Conservation (phyloP, 2,113 vertebrate species). For the Leucosticte australis region DNA sequence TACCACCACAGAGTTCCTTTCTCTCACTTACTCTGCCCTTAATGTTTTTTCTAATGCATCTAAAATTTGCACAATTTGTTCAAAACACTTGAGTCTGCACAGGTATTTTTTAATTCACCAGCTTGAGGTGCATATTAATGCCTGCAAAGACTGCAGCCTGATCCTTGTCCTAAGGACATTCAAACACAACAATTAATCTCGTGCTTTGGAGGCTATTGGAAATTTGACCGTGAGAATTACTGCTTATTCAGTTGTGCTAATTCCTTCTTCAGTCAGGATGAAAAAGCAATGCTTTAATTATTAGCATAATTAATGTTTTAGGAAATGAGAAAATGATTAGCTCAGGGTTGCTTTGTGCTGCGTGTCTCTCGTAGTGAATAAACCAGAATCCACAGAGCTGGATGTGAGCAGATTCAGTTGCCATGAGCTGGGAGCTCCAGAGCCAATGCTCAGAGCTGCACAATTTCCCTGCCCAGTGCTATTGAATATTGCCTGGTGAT, state of each 20-base stretch:
- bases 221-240: background rate
- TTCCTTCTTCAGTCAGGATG: background rate
- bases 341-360: background rate
- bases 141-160: background rate
- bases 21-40: background rate
- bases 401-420: background rate
- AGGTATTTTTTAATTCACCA: background rate
- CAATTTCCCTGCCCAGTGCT: background rate
- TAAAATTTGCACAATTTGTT: background rate
- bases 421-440: background rate
- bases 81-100: background rate
- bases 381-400: background rate
- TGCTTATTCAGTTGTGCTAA: background rate
- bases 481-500: background rate
- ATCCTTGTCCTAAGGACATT: background rate
- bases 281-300: background rate
- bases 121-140: background rate
- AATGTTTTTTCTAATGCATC: background rate
- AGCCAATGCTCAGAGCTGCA: background rate
- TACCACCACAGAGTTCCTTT: background rate
- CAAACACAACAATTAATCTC: background rate
- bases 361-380: background rate
- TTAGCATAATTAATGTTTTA: background rate
- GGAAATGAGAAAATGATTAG: background rate
- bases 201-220: background rate